Evolutionary conservation across 2,113 vertebrate genomes (phyloP).

Genomic region (Nasalis larvatus): DNA sequence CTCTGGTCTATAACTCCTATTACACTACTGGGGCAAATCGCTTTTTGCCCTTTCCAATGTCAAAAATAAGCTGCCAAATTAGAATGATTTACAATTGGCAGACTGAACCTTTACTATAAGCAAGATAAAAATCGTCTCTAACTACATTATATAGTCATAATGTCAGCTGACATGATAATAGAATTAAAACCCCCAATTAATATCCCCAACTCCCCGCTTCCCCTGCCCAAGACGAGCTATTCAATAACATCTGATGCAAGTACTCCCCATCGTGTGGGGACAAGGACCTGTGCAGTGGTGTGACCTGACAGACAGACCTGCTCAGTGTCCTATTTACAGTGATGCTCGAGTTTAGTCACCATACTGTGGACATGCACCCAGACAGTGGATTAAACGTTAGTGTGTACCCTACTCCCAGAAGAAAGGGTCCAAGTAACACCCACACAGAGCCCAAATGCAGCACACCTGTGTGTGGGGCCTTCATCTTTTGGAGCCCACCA

Average conservation of each 20-base stretch:
- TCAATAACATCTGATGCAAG: slow-evolving; percentile 45
- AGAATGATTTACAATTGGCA: slow-evolving; percentile 76
- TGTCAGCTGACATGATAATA: slow-evolving; percentile 73
- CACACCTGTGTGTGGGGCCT: not conserved
- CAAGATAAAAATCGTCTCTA: slow-evolving; percentile 71
- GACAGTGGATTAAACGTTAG: not conserved
- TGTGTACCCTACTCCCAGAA: not conserved
- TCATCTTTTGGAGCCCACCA: not conserved
- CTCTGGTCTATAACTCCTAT: slow-evolving; percentile 55
- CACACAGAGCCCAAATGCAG: not conserved
- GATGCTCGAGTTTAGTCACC: slow-evolving; percentile 2
- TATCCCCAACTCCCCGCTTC: not conserved
- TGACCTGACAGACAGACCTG: not conserved
- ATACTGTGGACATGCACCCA: not conserved
- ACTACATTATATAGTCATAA: slow-evolving; percentile 64
- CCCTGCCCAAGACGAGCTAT: not conserved
- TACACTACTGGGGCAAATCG: slow-evolving; percentile 46
- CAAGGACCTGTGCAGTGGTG: not conserved
- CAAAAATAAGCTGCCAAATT: slow-evolving; percentile 49
- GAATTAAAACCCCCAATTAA: slow-evolving; percentile 67
- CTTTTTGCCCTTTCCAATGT: slow-evolving; percentile 64
- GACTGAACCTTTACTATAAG: slow-evolving; percentile 63
- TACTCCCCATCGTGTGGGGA: not conserved
- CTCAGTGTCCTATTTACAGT: not conserved
- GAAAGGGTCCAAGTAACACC: not conserved